Percentiles rank a stretch among this genome's conserved stretches.
phyloP scores from a whole-genome alignment of 2,888 invertebrate species.

The Germaria angustata region DNA sequence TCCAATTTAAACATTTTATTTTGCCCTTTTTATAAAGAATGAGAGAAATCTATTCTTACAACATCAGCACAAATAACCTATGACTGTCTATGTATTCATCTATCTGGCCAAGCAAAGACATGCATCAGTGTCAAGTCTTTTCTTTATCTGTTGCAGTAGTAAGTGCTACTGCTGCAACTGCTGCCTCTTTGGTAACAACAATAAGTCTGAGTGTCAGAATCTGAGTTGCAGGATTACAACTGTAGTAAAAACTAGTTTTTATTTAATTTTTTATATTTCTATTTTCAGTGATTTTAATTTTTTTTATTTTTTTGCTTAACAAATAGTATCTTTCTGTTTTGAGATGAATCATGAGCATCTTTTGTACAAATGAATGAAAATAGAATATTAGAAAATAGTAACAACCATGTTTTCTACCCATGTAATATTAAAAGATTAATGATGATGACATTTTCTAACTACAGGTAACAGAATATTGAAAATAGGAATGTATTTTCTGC shows the following conservation, averaged over 20 bases:
- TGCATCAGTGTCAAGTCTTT: constrained; percentile 52
- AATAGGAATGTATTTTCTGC: not conserved
- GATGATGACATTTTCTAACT: constrained; percentile 43
- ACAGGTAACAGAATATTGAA: constrained; percentile 16
- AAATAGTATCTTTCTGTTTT: not conserved
- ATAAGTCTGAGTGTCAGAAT: constrained; percentile 28
- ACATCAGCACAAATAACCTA: not conserved
- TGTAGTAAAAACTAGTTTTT: not conserved
- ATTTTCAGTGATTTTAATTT: not conserved
- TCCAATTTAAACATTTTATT: not conserved
- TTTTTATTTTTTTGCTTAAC: not conserved
- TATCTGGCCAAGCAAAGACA: constrained; percentile 27
- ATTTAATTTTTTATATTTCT: not conserved
- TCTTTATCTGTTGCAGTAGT: not conserved
- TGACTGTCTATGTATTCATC: not conserved
- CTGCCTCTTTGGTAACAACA: not conserved
- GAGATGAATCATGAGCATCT: constrained; percentile 28
- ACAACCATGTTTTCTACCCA: constrained; percentile 6
- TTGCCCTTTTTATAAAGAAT: not conserved
- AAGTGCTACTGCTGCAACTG: not conserved
- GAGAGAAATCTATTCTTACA: not conserved
- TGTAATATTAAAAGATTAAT: constrained; percentile 49
- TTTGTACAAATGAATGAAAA: not conserved
- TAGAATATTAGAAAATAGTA: constrained; percentile 11
- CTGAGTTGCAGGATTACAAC: constrained; percentile 32